Evolutionary conservation across 2,113 vertebrate genomes (phyloP).

Genomic region (Psephotus haematonotus): DNA sequence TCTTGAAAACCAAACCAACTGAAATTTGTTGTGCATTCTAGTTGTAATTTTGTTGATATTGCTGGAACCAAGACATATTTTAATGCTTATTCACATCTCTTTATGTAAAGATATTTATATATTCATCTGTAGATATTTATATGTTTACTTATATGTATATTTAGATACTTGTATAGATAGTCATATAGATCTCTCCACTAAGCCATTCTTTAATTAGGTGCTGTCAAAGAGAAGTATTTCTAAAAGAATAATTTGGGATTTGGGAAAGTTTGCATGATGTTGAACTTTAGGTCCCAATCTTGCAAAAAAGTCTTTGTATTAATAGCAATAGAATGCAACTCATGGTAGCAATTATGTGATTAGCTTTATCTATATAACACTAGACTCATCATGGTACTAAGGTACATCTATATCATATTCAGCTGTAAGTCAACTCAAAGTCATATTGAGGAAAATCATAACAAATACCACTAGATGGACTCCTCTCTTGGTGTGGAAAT

Average conservation of each 20-base stretch:
- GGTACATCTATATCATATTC: background rate
- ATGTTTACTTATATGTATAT: constrained; percentile 2
- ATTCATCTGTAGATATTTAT: background rate
- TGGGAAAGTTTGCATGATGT: background rate
- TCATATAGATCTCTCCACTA: background rate
- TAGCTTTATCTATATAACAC: background rate
- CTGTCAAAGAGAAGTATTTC: background rate
- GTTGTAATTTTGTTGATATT: background rate
- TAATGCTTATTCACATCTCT: background rate
- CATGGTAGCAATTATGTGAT: background rate
- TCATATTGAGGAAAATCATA: background rate
- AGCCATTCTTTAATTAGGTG: background rate
- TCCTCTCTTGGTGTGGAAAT: background rate
- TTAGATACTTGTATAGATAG: background rate
- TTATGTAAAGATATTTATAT: background rate
- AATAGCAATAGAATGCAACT: background rate
- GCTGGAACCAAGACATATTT: background rate
- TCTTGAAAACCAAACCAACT: too few relatives aligned
- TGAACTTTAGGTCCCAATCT: background rate
- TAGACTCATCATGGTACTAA: background rate
- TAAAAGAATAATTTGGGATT: background rate
- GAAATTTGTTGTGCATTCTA: background rate
- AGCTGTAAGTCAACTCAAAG: background rate
- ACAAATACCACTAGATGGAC: background rate
- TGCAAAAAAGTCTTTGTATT: background rate